Percentiles rank a stretch among this genome's conserved stretches.
phyloP scores from a whole-genome alignment of 2,888 invertebrate genomes.

The Clanis bilineata region DNA sequence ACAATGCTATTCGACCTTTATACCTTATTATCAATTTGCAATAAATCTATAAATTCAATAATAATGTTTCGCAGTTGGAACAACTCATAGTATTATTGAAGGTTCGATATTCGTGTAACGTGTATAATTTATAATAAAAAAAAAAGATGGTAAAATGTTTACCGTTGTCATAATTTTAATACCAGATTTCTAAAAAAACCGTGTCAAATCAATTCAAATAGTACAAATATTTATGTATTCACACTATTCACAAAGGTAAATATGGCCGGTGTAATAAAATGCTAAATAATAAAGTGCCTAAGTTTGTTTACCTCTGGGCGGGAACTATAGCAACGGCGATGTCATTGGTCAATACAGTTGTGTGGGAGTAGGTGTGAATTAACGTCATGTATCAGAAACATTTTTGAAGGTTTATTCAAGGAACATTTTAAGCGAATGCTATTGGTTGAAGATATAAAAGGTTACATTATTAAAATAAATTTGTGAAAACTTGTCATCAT shows the following conservation, averaged over 20 bases:
- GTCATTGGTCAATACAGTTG: slow-evolving; percentile 37
- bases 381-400: slow-evolving; percentile 36
- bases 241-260: slow-evolving; percentile 32
- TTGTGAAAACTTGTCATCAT: no score
- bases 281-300: slow-evolving; percentile 22
- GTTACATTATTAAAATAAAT: no score
- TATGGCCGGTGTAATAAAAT: slow-evolving; percentile 34
- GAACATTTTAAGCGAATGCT: no score
- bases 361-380: slow-evolving; percentile 29
- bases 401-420: slow-evolving; percentile 26
- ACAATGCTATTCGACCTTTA: no score
- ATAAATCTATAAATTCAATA: not conserved
- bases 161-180: not conserved
- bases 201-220: slow-evolving; percentile 31
- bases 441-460: no score
- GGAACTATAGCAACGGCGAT: slow-evolving; percentile 20
- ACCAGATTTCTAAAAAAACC: slow-evolving; percentile 17
- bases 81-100: no score
- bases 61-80: not conserved
- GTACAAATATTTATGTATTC: slow-evolving; percentile 27
- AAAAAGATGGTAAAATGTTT: not conserved
- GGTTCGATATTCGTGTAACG: no score
- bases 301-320: slow-evolving; percentile 49
- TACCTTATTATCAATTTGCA: no score
- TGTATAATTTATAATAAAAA: no score